A percentile compares a stretch with the other conserved stretches of the same genome.
phyloP scores from a whole-genome alignment of 2,888 invertebrate genomes.

The Ischnus inquisitorius region DNA sequence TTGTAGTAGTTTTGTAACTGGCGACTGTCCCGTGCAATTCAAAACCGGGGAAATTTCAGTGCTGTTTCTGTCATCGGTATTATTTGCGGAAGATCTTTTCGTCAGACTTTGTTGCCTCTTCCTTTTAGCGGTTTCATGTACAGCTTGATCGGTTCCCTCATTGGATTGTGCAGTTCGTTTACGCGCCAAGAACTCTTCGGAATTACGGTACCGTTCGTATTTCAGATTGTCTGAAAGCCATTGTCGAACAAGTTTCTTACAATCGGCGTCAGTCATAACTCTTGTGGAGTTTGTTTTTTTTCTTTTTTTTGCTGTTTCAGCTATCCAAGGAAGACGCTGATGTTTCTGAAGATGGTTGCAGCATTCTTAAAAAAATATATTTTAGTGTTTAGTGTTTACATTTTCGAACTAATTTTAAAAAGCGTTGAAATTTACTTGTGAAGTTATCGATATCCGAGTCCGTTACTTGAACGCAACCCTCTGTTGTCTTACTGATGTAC shows the following conservation, averaged over 20 bases:
- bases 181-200: conserved; percentile 1
- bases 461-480: neutral
- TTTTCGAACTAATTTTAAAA: neutral
- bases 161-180: neutral
- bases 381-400: neutral
- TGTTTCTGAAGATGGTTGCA: neutral
- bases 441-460: neutral
- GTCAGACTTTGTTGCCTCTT: neutral
- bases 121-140: neutral
- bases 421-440: neutral
- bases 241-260: neutral
- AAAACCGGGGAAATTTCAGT: neutral
- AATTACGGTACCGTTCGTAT: neutral
- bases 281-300: neutral
- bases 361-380: neutral
- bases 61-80: neutral
- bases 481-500: neutral
- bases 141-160: neutral
- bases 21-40: neutral
- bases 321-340: neutral
- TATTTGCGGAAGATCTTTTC: neutral
- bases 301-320: neutral
- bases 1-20: neutral
- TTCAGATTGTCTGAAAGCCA: neutral
- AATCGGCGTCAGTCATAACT: neutral